Base-by-base conservation (phyloP, 2,113 vertebrate genomes). In the Pluvianellus socialis region DNA sequence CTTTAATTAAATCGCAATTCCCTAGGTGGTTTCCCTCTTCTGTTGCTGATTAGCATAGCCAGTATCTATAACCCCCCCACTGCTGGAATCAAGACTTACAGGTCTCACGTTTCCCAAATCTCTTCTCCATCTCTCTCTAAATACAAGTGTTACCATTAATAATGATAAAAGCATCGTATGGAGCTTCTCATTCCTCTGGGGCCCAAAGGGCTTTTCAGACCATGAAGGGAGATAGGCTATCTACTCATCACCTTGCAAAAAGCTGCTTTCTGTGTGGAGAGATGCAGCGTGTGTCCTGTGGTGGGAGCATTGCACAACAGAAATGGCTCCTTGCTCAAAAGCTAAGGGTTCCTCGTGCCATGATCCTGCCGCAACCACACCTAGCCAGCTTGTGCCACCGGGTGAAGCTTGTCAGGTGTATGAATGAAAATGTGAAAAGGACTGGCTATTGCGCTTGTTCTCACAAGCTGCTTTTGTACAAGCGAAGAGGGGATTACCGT, bases 1-100 rank as follows among this genome's bases (percentile, higher is more conserved):
- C 79, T 86, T 96, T 97, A 98, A 98, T 98, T 97, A 97, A 98
- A 97, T 98, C 94, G 3, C 80, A 66, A 12, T 90, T 96, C 95
- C 67, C 76, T 93, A 66, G 92, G 91, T 94, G 94, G 14, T 87
- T 79, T 71, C 66, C 73, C 81, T 91, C 83, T 86, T 96, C 94
- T 81, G 55, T 26, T 86, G 58, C 86, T 90, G 96, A 97, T 97
- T 95, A 97, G 92, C 15, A 11, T 88, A 89, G 58, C 50, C 93
- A 74, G 38, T 66, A 91, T 94, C 90, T 94, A n/a, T 94, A 94
- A 68, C 79, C 32, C n/a, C 50, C 83, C 68, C 38, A 50, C 91
- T 49, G 89, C 70, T 86, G 59, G 86, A 96, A 95, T 95, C 92
- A 81, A 74, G 53, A 86, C 81, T 91, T 88, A 80, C 38, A 63